Evolutionary conservation across 2,797 vertebrate species (phyloP).

Genomic region (Protosalanx chinensis): DNA sequence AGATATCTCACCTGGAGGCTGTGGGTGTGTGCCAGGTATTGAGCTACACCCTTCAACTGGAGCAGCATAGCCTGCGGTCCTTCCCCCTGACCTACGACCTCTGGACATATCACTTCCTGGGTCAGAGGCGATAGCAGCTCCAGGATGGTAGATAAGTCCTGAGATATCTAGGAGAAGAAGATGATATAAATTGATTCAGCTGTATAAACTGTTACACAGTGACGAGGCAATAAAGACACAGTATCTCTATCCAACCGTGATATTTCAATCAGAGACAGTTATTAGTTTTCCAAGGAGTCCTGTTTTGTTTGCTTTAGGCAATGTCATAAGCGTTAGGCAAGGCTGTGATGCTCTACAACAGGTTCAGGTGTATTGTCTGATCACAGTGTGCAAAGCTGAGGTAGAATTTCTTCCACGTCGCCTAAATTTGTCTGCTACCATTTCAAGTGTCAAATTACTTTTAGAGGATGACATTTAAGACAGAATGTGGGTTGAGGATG

Average conservation of each 20-base stretch:
- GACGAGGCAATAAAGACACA: too few species aligned
- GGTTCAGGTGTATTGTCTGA: not conserved
- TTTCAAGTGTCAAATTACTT: not conserved
- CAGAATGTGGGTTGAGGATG: not conserved
- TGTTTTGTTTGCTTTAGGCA: not conserved
- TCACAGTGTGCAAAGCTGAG: not conserved
- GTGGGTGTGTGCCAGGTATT: conserved; percentile 50
- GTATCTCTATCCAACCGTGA: not conserved
- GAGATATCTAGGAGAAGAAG: conserved; percentile 46
- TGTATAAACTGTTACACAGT: too few species aligned
- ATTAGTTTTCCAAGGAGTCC: not conserved
- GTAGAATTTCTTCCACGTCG: not conserved
- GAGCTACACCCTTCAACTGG: conserved; percentile 62
- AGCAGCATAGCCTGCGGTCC: conserved; percentile 57
- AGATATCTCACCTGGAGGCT: conserved; percentile 61
- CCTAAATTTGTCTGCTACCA: not conserved
- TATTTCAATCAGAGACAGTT: not conserved
- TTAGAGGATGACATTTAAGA: not conserved
- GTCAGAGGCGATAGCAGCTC: conserved; percentile 62
- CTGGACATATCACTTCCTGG: conserved; percentile 32
- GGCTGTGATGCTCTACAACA: not conserved
- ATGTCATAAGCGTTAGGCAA: too few species aligned
- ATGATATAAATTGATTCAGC: not conserved
- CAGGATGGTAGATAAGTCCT: conserved; percentile 61
- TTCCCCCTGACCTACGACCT: conserved; percentile 29